phyloP scores from a whole-genome alignment of 2,888 invertebrate genomes.

The Hyposoter didymator region DNA sequence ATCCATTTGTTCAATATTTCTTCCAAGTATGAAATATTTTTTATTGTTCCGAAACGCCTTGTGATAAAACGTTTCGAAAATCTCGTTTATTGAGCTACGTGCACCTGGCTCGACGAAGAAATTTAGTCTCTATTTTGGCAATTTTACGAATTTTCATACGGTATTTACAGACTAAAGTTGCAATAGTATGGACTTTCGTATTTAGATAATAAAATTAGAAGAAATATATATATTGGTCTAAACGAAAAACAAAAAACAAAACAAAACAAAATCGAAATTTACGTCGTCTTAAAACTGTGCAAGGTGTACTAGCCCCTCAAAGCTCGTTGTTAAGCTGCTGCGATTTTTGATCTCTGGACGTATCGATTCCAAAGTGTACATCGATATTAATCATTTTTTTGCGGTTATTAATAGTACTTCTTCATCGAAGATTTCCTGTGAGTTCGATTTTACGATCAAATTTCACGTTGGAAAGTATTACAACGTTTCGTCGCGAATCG shows the following conservation, averaged over 20 bases:
- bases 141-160: slow-evolving; percentile 20
- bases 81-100: slow-evolving; percentile 11
- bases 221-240: background rate
- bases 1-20: slow-evolving; percentile 20
- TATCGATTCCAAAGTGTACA: slow-evolving; percentile 8
- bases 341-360: slow-evolving; percentile 22
- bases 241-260: background rate
- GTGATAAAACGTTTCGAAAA: slow-evolving; percentile 19
- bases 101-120: slow-evolving; percentile 10
- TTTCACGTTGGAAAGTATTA: background rate
- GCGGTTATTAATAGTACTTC: background rate
- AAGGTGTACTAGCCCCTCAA: background rate
- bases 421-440: background rate
- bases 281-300: background rate
- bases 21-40: slow-evolving; percentile 20
- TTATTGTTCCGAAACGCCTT: background rate
- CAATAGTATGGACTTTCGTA: slow-evolving; percentile 15
- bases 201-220: slow-evolving; percentile 4
- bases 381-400: background rate
- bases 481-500: background rate
- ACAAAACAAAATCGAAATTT: slow-evolving; percentile 1
- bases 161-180: slow-evolving; percentile 3
- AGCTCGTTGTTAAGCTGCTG: slow-evolving; percentile 1
- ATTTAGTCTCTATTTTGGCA: slow-evolving; percentile 18
- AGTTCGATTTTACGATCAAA: background rate